Conservation (phyloP, 1,140 invertebrate genomes). For the Pseudomyrmex flavicornis region DNA sequence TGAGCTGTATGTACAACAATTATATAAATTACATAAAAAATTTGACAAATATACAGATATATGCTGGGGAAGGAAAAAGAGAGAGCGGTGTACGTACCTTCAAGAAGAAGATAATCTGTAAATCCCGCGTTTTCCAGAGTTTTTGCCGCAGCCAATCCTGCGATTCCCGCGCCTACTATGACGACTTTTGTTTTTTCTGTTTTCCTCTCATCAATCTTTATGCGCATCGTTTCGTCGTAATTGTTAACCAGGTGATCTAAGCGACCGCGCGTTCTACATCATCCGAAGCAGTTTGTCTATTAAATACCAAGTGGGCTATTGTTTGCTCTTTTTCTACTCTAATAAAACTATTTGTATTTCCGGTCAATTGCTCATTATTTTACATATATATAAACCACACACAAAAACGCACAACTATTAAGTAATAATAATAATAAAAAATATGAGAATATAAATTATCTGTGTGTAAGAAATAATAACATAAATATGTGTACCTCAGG, state of each 20-base stretch:
- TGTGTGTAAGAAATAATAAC: no score
- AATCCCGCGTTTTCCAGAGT: constrained; percentile 84
- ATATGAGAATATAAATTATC: background rate
- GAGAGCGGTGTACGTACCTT: constrained; percentile 81
- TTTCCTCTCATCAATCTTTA: constrained; percentile 56
- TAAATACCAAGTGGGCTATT: background rate
- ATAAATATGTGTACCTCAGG: no score
- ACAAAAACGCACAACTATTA: no score
- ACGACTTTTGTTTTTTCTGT: constrained; percentile 78
- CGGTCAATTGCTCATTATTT: background rate
- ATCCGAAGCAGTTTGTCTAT: constrained; percentile 66
- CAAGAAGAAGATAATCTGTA: constrained; percentile 86
- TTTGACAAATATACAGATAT: no score
- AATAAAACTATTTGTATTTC: background rate
- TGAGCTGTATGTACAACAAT: constrained; percentile 81
- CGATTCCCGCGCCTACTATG: constrained; percentile 88
- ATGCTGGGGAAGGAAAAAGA: no score
- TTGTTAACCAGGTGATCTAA: constrained; percentile 69
- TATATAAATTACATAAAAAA: background rate
- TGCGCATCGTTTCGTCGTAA: constrained; percentile 58
- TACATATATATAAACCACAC: background rate
- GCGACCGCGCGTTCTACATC: constrained; percentile 72
- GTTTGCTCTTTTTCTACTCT: background rate
- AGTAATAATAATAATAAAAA: no score
- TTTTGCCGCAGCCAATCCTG: constrained; percentile 86